Evolutionary conservation across 2,113 vertebrate genomes (phyloP), one percentile per base, ranked within the genome.

Genomic region (Bucco capensis): DNA sequence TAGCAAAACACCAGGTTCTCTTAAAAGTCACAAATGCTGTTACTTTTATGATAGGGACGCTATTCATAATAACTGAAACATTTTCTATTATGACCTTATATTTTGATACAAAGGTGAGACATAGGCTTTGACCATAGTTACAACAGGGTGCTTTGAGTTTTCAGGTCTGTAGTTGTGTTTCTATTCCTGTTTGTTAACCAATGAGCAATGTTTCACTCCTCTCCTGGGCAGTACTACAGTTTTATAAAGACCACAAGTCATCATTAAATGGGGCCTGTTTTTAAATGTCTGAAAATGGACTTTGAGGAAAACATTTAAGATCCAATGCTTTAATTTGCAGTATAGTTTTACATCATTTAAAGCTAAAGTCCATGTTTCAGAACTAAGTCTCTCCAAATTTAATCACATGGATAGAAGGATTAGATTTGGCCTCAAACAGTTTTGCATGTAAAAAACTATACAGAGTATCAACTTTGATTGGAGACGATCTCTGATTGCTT

Each of bases 241-340:
- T 96, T 64, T 81, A 65, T 79, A 66, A 44, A 83, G 81, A 94
- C 17, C 5, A 64, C 81, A 69, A 82, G 35, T 5, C 78, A 47
- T 46, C 58, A 57, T 17, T 75, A 78, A 79, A 31, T 0, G 1
- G 88, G 85, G 70, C 76, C 70, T 79, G 62, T 1, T 78, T 76
- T 91, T 18, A 89, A 80, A 87, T 73, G 46, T 79, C 94, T 73
- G 60, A 85, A 96, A 96, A 92, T 72, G 65, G 92, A 93, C 86
- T 95, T 96, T 58, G 88, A 92, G 91, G 76, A 95, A 90, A 92
- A 94, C 83, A 94, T 54, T 77, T 91, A 95, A 93, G 89, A 81
- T 54, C 88, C 84, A 81, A 23, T 57, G 66, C 60, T 72, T 93
- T 75, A 37, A 58, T 69, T 6, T 82, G 71, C 79, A 71, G 22